Evolutionary conservation across 2,797 vertebrate genomes (phyloP).

Genomic region (Sardinella longiceps): DNA sequence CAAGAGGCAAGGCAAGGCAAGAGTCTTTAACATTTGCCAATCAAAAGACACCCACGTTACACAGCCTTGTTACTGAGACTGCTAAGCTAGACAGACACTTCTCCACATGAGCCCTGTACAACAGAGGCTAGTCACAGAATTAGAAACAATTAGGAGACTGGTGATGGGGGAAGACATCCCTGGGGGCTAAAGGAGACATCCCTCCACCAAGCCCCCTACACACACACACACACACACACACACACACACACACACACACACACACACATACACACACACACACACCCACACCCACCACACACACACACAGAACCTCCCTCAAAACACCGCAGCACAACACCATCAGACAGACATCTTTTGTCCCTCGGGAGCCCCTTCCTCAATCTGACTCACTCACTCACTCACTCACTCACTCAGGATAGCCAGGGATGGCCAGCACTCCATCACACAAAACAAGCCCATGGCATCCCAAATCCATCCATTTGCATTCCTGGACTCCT

Average conservation of each 20-base stretch:
- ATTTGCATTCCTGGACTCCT: constrained; percentile 61
- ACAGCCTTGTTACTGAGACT: not conserved
- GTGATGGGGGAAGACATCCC: not conserved
- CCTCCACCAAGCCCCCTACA: constrained; percentile 35
- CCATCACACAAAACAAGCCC: constrained; percentile 32
- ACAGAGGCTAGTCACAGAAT: not conserved
- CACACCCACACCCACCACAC: no score
- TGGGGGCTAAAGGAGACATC: not conserved
- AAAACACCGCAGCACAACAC: constrained; percentile 37
- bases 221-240: no score
- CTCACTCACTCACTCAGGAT: constrained; percentile 8
- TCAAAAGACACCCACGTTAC: not conserved
- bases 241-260: no score
- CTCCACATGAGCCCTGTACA: not conserved
- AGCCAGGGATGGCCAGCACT: not conserved
- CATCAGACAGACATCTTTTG: constrained; percentile 52
- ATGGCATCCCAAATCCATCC: constrained; percentile 44
- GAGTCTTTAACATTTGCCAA: not conserved
- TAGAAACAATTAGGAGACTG: not conserved
- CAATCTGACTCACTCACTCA: no score
- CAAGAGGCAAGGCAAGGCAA: no score
- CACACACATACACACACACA: no score
- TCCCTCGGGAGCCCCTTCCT: constrained; percentile 38
- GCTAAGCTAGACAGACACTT: no score
- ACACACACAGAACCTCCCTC: constrained; percentile 57